Percentiles rank a stretch among this genome's conserved stretches.
Conservation (phyloP, 1,140 invertebrate genomes). For the Solenopsis invicta region DNA sequence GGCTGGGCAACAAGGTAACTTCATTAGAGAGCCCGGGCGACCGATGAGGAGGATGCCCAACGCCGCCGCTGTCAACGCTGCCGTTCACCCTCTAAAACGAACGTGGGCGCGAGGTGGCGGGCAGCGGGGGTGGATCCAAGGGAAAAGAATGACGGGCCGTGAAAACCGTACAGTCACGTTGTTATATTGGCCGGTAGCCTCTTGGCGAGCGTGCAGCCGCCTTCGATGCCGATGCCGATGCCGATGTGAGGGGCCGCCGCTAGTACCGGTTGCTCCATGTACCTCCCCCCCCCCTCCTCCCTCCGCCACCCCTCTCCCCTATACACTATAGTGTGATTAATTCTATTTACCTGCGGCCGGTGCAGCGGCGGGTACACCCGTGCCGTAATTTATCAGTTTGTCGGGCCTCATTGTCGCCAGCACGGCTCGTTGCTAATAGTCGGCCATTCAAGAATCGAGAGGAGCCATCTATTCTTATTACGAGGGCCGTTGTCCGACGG, state of each 20-base stretch:
- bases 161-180: slow-evolving; percentile 79
- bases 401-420: slow-evolving; percentile 77
- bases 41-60: slow-evolving; percentile 47
- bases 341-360: slow-evolving; percentile 80
- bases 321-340: slow-evolving; percentile 78
- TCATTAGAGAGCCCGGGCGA: slow-evolving; percentile 41
- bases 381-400: slow-evolving; percentile 80
- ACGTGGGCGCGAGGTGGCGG: not conserved
- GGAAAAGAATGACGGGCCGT: slow-evolving; percentile 52
- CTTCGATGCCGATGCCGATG: slow-evolving; percentile 55
- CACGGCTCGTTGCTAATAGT: slow-evolving; percentile 78
- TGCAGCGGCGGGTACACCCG: slow-evolving; percentile 76
- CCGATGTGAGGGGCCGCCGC: slow-evolving; percentile 39
- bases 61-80: slow-evolving; percentile 42
- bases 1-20: slow-evolving; percentile 54
- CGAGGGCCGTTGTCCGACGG: slow-evolving; percentile 73
- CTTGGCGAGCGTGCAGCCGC: slow-evolving; percentile 53
- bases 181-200: slow-evolving; percentile 79
- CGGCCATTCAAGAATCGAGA: slow-evolving; percentile 76
- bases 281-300: not conserved
- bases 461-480: slow-evolving; percentile 79
- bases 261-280: slow-evolving; percentile 52
- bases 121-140: slow-evolving; percentile 19
- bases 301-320: slow-evolving; percentile 22
- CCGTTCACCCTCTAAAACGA: slow-evolving; percentile 38